Evolutionary conservation across 2,888 invertebrate genomes (phyloP), one percentile per base, ranked within the genome.

Genomic region (Blomia tropicalis): DNA sequence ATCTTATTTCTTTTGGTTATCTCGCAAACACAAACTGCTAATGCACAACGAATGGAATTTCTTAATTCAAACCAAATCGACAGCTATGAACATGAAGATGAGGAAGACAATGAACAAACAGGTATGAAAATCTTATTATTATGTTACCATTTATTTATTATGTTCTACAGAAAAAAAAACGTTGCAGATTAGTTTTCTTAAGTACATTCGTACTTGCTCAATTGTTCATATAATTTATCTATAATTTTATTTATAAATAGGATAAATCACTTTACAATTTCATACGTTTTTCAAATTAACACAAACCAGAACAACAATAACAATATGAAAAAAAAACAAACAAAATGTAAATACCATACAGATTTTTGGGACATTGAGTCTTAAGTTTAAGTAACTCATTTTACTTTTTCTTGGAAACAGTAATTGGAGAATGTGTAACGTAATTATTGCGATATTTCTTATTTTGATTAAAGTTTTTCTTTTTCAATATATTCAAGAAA

Each of bases 21-120:
- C 36, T 11, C 36, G n/a, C n/a, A n/a, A n/a, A n/a, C n/a, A n/a
- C 51, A 27, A 11, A 11, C 51, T 14, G 51, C 27, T n/a, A 47
- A n/a, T 7, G 51, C 51, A 11, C 51, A 47, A 41, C n/a, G 14
- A 27, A 22, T 47, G 51, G 51, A 7, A 25, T 47, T 47, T 25
- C 22, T 47, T 7, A 27, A 27, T 25, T 14, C 51, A 7, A n/a
- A 47, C 22, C 27, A 7, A 47, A 27, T 27, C 11, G 51, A 47
- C 22, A 47, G 51, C 51, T 47, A 47, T 19, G 51, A 47, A 47
- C 51, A 47, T 47, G 51, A 47, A 47, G 51, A 47, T 27, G 51
- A 47, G 14, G 51, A 47, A n/a, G 51, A 47, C 51, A 47, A 36
- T n/a, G 51, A 47, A 27, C 51, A 47, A 47, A 47, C 51, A 47